Conservation (phyloP, 2,113 vertebrate species). For the Sinocyclocheilus anshuiensis region DNA sequence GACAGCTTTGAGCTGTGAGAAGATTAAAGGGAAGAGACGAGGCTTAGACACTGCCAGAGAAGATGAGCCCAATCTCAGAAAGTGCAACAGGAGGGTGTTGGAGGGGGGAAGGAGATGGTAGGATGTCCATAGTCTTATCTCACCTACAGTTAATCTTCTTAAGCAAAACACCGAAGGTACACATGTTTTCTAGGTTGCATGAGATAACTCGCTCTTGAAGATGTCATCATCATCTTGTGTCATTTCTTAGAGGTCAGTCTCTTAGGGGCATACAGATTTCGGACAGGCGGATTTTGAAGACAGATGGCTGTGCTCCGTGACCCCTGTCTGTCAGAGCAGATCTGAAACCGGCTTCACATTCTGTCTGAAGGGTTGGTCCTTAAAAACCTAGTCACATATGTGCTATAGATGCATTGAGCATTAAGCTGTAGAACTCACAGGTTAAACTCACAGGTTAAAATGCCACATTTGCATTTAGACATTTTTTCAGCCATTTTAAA, state of each 20-base stretch:
- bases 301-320: neutral
- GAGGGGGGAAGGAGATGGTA: conserved; percentile 49
- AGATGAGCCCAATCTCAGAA: conserved; percentile 65
- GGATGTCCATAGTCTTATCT: conserved; percentile 30
- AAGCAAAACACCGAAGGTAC: conserved; percentile 2
- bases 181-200: neutral
- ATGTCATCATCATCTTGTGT: neutral
- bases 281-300: neutral
- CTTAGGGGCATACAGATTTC: neutral
- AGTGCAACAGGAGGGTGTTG: conserved; percentile 58
- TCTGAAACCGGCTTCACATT: neutral
- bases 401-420: neutral
- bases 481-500: too few relatives aligned
- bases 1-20: conserved; percentile 69
- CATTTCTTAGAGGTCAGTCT: neutral
- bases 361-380: neutral
- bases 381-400: neutral
- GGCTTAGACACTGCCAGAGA: conserved; percentile 62
- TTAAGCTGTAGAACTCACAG: too few relatives aligned
- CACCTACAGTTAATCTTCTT: conserved; percentile 36
- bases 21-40: conserved; percentile 64
- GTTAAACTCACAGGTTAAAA: too few relatives aligned
- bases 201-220: neutral
- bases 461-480: too few relatives aligned
- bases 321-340: neutral